Evolutionary conservation across 2,797 vertebrate species (phyloP), one percentile per base, ranked within the genome.

Genomic region (Potorous gilbertii): DNA sequence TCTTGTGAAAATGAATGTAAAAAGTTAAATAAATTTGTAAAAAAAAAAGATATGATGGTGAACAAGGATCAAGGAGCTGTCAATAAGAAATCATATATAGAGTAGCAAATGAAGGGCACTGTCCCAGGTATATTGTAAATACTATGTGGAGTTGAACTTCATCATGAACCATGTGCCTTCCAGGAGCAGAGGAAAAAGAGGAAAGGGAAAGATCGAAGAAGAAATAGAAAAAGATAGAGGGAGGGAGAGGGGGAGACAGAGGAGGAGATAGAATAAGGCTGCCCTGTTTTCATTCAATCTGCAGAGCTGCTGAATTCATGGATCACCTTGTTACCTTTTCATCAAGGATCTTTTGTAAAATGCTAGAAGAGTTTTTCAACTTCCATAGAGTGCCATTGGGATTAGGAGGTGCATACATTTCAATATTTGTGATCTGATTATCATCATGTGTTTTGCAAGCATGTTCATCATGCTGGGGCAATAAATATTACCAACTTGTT

Each of bases 321-420:
- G 24, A 13, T 97, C 96, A 96, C 81, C 14, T 8, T 56, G 4
- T n/a, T 90, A 90, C 91, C 95, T 97, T 95, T 93, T 95, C 97
- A 95, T 95, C 14, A 92, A 94, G 91, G 97, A n/a, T 89, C 93
- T 97, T 95, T 81, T 97, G 55, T 57, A 55, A 95, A 96, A 92
- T 93, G 81, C 96, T 97, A 1, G 66, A 94, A 98, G 97, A 98
- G 95, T 91, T 90, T 96, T 62, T 93, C 94, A 96, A 96, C 95
- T 97, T 97, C 97, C 95, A 97, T 62, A 91, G 92, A 34, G 92
- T 97, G 96, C 97, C 97, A 98, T 92, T 97, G 94, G 94, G 0
- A 92, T 93, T 96, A 93, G 66, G 95, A 97, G 90, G 95, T 97
- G 96, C n/a, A n/a, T n/a, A n/a, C n/a, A n/a, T n/a, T n/a, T n/a